Conservation (phyloP, 2,113 vertebrate genomes). For the Pterocles orientalis region DNA sequence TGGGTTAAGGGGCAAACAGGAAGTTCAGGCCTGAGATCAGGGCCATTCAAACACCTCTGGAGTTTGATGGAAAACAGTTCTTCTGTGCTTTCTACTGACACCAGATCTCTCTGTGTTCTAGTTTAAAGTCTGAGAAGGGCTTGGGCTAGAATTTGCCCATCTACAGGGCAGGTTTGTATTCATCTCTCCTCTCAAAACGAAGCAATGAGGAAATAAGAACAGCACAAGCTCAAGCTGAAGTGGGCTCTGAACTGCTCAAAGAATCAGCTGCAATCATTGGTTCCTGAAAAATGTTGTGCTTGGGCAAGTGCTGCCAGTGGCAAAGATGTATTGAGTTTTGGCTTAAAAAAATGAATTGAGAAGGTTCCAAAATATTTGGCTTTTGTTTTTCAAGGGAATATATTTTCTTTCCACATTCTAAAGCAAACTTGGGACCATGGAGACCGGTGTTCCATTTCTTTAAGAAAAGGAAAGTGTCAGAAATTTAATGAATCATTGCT, state of each 20-base stretch:
- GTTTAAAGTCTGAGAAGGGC: background rate
- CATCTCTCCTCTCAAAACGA: background rate
- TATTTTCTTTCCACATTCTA: slow-evolving; percentile 3
- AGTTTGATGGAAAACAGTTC: background rate
- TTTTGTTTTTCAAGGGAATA: background rate
- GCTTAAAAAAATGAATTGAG: background rate
- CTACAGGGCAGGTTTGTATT: background rate
- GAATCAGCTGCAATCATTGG: background rate
- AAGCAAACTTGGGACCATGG: background rate
- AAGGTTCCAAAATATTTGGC: background rate
- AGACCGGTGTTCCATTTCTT: slow-evolving; percentile 7
- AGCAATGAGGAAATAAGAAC: background rate
- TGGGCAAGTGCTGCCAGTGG: background rate
- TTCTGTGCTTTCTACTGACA: background rate
- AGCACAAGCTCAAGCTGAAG: background rate
- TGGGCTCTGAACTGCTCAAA: background rate
- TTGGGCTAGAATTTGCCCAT: background rate
- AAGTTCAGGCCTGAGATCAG: background rate
- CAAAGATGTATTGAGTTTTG: background rate
- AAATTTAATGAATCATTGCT: background rate
- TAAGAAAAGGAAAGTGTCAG: background rate
- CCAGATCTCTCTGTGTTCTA: background rate
- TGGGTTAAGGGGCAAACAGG: background rate
- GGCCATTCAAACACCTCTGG: background rate
- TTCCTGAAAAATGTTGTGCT: background rate